Conservation (phyloP, 1,140 invertebrate species). For the Trachymyrmex septentrionalis region DNA sequence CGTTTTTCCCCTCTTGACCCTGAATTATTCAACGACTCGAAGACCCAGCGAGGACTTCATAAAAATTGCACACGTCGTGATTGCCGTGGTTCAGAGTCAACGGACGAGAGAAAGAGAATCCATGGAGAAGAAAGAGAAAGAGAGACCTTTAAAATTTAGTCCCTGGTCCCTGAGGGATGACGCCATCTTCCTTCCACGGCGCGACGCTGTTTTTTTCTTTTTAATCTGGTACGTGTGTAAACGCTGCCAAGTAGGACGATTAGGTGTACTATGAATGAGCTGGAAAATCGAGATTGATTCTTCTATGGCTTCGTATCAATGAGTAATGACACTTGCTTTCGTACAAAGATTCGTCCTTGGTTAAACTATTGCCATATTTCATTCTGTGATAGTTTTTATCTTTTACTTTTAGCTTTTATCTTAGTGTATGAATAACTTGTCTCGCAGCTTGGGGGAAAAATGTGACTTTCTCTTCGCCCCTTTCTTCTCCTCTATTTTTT, state of each 20-base stretch:
- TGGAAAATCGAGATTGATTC: conserved; percentile 35
- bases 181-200: conserved; percentile 65
- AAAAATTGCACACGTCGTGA: conserved; percentile 85
- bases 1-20: conserved; percentile 80
- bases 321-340: neutral
- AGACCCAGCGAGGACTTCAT: conserved; percentile 83
- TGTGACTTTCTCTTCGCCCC: neutral
- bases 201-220: conserved; percentile 34
- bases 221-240: conserved; percentile 51
- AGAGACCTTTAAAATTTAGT: conserved; percentile 79
- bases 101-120: conserved; percentile 55
- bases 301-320: neutral
- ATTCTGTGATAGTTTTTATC: neutral
- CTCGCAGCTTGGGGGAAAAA: neutral
- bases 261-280: conserved; percentile 55
- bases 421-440: neutral
- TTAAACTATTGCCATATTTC: neutral
- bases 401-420: neutral
- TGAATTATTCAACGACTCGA: conserved; percentile 84
- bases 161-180: conserved; percentile 64
- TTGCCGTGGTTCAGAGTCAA: conserved; percentile 78
- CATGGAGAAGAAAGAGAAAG: conserved; percentile 16
- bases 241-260: conserved; percentile 66
- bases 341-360: neutral
- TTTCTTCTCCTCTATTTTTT: neutral